Conservation (phyloP, 2,797 vertebrate species). For the Phaenicophaeus curvirostris region DNA sequence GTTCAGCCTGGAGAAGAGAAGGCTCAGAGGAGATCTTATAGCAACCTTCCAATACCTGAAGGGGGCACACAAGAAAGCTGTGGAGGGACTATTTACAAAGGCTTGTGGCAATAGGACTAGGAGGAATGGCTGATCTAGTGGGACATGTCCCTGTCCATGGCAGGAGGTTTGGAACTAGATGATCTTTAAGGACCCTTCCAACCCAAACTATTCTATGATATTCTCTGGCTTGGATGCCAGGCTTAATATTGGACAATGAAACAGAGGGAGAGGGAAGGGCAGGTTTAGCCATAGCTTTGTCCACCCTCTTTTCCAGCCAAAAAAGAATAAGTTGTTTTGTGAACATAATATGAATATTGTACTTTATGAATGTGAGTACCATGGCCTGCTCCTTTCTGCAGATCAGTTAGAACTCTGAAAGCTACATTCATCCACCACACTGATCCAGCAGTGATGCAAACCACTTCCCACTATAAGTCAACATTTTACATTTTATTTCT, state of each 20-base stretch:
- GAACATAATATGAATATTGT: background rate
- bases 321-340: background rate
- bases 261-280: background rate
- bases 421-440: background rate
- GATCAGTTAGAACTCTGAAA: background rate
- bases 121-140: too few relatives aligned
- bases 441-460: background rate
- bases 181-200: too few relatives aligned
- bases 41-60: too few relatives aligned
- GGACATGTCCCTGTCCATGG: too few relatives aligned
- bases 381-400: background rate
- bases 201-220: too few relatives aligned
- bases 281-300: background rate
- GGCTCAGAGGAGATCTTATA: too few relatives aligned
- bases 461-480: background rate
- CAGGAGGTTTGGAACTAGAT: too few relatives aligned
- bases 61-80: too few relatives aligned
- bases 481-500: background rate
- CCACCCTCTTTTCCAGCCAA: background rate
- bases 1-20: too few relatives aligned
- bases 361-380: background rate
- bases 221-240: background rate
- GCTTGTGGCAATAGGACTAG: too few relatives aligned
- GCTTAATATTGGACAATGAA: background rate
- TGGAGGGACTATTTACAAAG: too few relatives aligned